Conservation (phyloP, 2,113 vertebrate species). For the Clupea harengus region DNA sequence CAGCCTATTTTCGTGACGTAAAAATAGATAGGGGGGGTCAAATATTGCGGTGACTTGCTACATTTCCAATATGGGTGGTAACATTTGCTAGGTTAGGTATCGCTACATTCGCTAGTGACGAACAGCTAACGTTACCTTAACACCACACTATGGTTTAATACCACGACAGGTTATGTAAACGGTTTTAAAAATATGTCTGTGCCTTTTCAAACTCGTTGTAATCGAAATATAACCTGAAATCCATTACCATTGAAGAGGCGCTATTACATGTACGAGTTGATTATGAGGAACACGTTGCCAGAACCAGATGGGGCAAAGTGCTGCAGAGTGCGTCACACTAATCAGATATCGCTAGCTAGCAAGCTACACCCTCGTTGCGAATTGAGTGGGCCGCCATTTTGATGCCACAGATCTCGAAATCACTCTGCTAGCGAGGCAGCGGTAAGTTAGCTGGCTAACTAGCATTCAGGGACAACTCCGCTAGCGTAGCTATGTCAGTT, state of each 20-base stretch:
- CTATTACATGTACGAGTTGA: not conserved
- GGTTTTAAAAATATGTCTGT: not conserved
- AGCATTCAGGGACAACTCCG: not conserved
- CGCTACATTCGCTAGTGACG: not conserved
- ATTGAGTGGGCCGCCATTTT: slow-evolving; percentile 74
- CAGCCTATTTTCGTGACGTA: not conserved
- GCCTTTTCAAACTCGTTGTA: not conserved
- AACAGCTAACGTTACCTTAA: not conserved
- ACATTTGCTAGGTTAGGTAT: not conserved
- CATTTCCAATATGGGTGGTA: not conserved
- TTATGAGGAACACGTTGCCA: not conserved
- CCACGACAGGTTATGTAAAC: not conserved
- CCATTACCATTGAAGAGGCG: not conserved
- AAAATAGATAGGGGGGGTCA: not conserved
- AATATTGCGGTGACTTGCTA: not conserved
- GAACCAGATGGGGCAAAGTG: slow-evolving; percentile 48
- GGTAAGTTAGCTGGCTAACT: not conserved
- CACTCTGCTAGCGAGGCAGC: slow-evolving; percentile 5
- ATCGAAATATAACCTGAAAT: not conserved
- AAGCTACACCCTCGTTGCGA: slow-evolving; percentile 51
- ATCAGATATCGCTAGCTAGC: slow-evolving; percentile 7
- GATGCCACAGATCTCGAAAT: slow-evolving; percentile 32
- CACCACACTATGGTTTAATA: not conserved
- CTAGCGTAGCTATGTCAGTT: too few relatives aligned
- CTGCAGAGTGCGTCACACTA: slow-evolving; percentile 76